A percentile compares a stretch with the other conserved stretches of the same genome.
Conservation (phyloP, 2,888 invertebrate genomes). For the Microlaimidae sp. region DNA sequence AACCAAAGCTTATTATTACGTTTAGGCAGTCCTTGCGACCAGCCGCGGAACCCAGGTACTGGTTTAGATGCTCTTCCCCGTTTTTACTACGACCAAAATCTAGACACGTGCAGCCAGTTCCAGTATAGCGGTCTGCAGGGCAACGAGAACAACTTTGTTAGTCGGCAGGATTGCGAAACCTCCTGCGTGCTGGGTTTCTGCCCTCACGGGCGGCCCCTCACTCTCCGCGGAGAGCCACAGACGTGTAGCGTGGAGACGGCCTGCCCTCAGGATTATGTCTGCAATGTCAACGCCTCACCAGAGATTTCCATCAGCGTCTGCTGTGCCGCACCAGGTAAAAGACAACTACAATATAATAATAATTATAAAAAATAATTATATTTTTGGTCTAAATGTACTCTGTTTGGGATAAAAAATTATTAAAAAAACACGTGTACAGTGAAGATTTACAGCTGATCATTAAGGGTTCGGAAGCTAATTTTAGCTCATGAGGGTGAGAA, state of each 20-base stretch:
- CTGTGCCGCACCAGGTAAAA: conserved; percentile 22
- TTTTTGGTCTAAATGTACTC: too few relatives aligned
- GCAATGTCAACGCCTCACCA: conserved; percentile 17
- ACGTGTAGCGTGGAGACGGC: conserved; percentile 15
- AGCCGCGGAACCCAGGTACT: conserved; percentile 2
- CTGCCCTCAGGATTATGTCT: conserved; percentile 15
- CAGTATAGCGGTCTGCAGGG: conserved; percentile 13
- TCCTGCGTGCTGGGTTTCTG: conserved; percentile 16
- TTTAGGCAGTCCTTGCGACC: conserved; percentile 11
- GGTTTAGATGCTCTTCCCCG: conserved; percentile 3
- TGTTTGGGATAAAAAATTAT: too few relatives aligned
- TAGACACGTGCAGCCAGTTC: conserved; percentile 7
- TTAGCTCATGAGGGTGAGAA: too few relatives aligned
- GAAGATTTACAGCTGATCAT: too few relatives aligned
- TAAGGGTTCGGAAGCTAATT: too few relatives aligned
- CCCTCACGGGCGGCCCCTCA: conserved; percentile 16
- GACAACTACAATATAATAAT: too few relatives aligned
- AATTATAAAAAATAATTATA: too few relatives aligned
- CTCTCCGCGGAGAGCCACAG: conserved; percentile 9
- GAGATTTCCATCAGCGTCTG: conserved; percentile 20
- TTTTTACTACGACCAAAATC: conserved; percentile 1
- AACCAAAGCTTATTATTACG: neutral
- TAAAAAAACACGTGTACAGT: too few relatives aligned
- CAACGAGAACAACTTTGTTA: conserved; percentile 16
- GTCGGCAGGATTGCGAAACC: conserved; percentile 2